These are phyloP conservation scores for Daboia siamensis DNA, from an alignment of 2,113 vertebrate genomes.

Conservation along the genomic window DNA sequence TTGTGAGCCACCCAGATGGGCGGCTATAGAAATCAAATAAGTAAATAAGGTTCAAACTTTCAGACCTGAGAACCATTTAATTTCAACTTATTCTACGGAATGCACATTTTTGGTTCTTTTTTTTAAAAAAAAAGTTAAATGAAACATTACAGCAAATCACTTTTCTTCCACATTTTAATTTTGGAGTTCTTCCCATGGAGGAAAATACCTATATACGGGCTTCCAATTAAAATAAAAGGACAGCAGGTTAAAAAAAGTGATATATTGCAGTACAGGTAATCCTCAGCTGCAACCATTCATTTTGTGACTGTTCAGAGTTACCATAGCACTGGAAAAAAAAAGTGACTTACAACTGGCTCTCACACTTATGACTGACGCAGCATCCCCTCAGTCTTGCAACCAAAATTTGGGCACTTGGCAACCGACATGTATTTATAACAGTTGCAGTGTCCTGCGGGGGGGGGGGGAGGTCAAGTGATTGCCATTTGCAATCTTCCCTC, in stretches of 20 bases:
- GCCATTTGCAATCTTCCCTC: background rate
- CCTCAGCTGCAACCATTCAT: background rate
- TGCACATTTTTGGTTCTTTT: background rate
- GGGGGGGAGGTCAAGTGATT: background rate
- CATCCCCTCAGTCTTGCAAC: background rate
- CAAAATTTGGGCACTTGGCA: background rate
- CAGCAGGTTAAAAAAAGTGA: too few species aligned
- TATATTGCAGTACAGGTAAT: background rate
- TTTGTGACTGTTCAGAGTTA: background rate
- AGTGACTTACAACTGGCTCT: background rate
- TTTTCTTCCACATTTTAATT: background rate
- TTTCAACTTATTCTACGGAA: background rate
- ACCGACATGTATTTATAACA: background rate
- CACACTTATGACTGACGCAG: background rate
- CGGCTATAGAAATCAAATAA: background rate
- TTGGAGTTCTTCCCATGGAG: background rate
- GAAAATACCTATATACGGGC: background rate
- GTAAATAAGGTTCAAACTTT: background rate
- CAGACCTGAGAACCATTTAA: background rate
- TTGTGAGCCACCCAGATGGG: background rate
- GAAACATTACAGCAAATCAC: background rate
- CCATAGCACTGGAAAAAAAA: background rate
- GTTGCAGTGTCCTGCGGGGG: background rate
- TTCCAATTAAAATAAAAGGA: background rate
- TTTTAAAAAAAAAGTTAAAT: background rate